Percentiles rank a stretch among this genome's conserved stretches.
Evolutionary conservation across 2,797 vertebrate genomes (phyloP).

Genomic region (Muscicapa striata): DNA sequence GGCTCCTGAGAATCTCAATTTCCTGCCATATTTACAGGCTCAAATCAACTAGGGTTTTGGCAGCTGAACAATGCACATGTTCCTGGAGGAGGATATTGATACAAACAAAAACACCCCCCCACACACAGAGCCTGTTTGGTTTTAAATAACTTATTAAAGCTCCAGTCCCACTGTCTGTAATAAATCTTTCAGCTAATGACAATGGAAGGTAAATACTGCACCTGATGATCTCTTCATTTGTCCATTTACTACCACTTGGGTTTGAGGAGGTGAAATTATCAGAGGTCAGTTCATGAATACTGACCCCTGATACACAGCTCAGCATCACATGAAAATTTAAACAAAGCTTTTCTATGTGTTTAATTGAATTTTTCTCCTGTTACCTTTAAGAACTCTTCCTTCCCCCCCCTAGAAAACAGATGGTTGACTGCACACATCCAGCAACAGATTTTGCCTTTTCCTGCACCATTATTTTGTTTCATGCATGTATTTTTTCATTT

Average conservation of each 20-base stretch:
- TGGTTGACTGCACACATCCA: neutral
- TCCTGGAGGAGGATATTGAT: neutral
- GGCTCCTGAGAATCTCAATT: neutral
- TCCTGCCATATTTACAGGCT: slow-evolving; percentile 5
- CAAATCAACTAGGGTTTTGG: neutral
- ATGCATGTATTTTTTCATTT: neutral
- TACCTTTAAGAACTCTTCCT: neutral
- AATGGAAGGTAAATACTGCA: neutral
- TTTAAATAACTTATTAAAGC: neutral
- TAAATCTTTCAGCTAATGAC: neutral
- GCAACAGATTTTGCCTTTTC: neutral
- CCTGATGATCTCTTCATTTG: neutral
- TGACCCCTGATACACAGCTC: neutral
- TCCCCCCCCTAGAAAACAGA: neutral
- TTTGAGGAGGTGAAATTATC: neutral
- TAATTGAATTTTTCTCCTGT: neutral
- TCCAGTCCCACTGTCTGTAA: neutral
- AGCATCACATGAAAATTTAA: neutral
- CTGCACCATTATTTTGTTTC: neutral
- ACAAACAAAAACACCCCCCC: neutral
- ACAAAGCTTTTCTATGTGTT: neutral
- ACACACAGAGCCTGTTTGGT: neutral
- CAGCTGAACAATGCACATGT: neutral
- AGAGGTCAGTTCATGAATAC: neutral
- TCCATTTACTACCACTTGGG: neutral